These are phyloP conservation scores for Lucilia cuprina DNA, from an alignment of 1,140 invertebrate species.

Conservation along the genomic window DNA sequence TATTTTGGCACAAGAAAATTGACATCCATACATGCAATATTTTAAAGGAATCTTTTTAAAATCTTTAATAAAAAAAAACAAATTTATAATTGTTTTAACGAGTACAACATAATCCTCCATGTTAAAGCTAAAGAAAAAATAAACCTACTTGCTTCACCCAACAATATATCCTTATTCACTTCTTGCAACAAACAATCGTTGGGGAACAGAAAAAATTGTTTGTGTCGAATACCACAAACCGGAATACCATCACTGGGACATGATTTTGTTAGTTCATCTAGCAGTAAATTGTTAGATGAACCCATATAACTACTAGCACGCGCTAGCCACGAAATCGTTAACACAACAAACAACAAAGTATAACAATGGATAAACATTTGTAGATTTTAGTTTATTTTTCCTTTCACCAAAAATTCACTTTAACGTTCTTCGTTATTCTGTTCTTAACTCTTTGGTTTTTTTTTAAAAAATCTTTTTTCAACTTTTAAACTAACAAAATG, in stretches of 20 bases:
- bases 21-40: slow-evolving; percentile 26
- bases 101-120: not conserved
- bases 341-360: slow-evolving; percentile 14
- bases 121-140: not conserved
- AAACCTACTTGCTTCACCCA: not conserved
- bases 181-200: slow-evolving; percentile 52
- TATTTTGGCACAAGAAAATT: not conserved
- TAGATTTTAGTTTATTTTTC: slow-evolving; percentile 3
- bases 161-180: slow-evolving; percentile 21
- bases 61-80: slow-evolving; percentile 23
- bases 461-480: too few relatives aligned
- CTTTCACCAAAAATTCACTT: not conserved
- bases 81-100: slow-evolving; percentile 24
- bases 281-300: not conserved
- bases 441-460: not conserved
- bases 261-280: slow-evolving; percentile 19
- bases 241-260: slow-evolving; percentile 41
- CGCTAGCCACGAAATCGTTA: not conserved
- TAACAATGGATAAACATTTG: not conserved
- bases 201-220: slow-evolving; percentile 47
- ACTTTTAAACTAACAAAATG: not conserved
- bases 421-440: not conserved
- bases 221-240: slow-evolving; percentile 42
- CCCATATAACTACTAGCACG: not conserved
- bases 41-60: slow-evolving; percentile 35